Evolutionary conservation across 2,888 invertebrate species (phyloP).

Genomic region (Chaitophorus viminalis): DNA sequence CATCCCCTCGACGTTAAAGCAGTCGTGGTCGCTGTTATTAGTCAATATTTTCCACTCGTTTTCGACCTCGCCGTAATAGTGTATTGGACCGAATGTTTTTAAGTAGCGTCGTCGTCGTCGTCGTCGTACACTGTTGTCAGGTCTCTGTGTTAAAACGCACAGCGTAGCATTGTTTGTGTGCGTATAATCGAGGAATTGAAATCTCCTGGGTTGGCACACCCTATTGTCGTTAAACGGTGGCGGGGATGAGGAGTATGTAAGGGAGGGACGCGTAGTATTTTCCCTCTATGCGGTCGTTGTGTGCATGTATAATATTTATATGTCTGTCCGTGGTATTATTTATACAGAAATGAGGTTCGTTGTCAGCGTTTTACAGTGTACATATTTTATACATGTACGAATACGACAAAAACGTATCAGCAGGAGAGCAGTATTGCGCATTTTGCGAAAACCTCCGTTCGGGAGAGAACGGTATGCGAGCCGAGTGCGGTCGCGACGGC

Average conservation of each 20-base stretch:
- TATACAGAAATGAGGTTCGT: neutral
- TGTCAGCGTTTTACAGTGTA: neutral
- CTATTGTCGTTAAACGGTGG: conserved; percentile 41
- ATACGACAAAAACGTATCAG: conserved; percentile 1
- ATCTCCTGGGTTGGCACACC: conserved; percentile 55
- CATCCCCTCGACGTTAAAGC: neutral
- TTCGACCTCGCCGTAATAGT: neutral
- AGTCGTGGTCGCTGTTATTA: neutral
- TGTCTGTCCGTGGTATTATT: neutral
- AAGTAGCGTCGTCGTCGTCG: conserved; percentile 20
- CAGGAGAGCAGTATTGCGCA: conserved; percentile 1
- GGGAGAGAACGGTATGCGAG: neutral
- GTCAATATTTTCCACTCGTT: conserved; percentile 13
- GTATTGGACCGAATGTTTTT: conserved; percentile 20
- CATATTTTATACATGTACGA: neutral
- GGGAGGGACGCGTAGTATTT: conserved; percentile 34
- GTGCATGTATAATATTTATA: neutral
- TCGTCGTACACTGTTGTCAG: conserved; percentile 46
- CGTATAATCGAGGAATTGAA: conserved; percentile 47
- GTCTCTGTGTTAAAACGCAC: conserved; percentile 21
- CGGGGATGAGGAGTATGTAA: neutral
- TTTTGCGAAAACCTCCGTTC: conserved; percentile 8
- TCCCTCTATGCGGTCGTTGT: conserved; percentile 17
- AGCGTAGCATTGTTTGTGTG: conserved; percentile 20
- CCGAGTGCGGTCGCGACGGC: neutral